Base-by-base conservation (phyloP, 2,113 vertebrate species). In the Engraulis encrasicolus region DNA sequence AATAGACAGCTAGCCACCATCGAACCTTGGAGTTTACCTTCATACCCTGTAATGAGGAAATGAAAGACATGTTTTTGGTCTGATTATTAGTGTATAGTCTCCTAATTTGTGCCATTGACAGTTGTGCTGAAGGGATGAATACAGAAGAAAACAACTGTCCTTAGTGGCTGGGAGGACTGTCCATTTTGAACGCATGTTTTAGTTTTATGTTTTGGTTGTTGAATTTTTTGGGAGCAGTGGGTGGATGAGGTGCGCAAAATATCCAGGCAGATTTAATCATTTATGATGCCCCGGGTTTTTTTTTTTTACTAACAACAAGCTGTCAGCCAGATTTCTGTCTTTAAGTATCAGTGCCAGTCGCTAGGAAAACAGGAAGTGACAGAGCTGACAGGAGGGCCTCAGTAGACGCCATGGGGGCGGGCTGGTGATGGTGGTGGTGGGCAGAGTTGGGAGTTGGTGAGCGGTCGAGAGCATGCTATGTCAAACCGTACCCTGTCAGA, bases 331-430 rank as follows among this genome's bases (percentile, higher is more conserved):
- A 91, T 88, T 92, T 77, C 84, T 17, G 5, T 90, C 85, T 83
- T 83, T 86, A 79, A 82, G 86, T 89, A 83, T 90, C 84, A 84
- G 86, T 82, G 78, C 86, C 83, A 85, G 84, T 91, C 87, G 86
- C 83, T 86, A 77, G 84, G 86, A 91, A 92, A 94, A 95, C 91
- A 81, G 85, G 86, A 93, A 93, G 91, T 93, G 94, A 94, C 94
- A 93, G 83, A 90, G 74, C 80, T 93, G 93, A 92, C 93, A 92
- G 88, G 81, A 66, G 79, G 58, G 87, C 80, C 88, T 90, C 86
- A 82, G 90, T 89, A 91, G 90, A 91, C 86, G 86, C 34, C 27
- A 14, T 12, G 11, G 9, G 23, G 61, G 9, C 3, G 27, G 27
- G 61, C n/a, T n/a, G 61, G 27, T 11, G 27, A 27, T 90, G 90